Percentiles rank a stretch among this genome's conserved stretches.
Evolutionary conservation across 2,113 vertebrate species (phyloP).

Genomic region (Rhinolophus ferrumequinum): DNA sequence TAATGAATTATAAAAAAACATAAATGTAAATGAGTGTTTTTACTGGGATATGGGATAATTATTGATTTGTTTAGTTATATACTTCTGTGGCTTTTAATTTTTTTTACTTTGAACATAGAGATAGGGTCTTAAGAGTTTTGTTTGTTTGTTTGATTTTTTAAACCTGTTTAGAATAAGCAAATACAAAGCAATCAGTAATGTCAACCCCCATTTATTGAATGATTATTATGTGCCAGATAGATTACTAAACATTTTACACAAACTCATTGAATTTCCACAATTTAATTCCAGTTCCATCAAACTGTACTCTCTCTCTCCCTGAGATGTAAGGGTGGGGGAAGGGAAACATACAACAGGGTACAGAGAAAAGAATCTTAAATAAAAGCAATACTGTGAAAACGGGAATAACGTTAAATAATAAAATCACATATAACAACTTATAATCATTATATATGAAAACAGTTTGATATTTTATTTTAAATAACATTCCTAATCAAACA

Average conservation of each 20-base stretch:
- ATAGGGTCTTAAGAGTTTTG: background rate
- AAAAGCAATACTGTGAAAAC: background rate
- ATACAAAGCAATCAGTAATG: background rate
- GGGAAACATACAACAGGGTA: fast-evolving
- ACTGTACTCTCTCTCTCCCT: background rate
- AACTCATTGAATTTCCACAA: background rate
- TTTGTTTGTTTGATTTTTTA: background rate
- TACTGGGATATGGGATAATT: background rate
- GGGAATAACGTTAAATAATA: background rate
- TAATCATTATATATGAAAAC: background rate
- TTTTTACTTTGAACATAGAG: background rate
- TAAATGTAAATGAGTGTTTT: background rate
- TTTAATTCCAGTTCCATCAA: background rate
- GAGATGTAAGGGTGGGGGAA: background rate
- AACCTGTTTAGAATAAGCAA: background rate
- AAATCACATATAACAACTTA: background rate
- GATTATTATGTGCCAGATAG: background rate
- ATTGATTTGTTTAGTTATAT: background rate
- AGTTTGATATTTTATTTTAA: background rate
- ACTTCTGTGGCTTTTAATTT: background rate
- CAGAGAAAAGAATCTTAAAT: background rate
- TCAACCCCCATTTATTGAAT: background rate
- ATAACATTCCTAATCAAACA: background rate
- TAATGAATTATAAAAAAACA: background rate
- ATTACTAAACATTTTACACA: background rate